phyloP scores from a whole-genome alignment of 2,113 vertebrate genomes.

The Polyodon spathula region DNA sequence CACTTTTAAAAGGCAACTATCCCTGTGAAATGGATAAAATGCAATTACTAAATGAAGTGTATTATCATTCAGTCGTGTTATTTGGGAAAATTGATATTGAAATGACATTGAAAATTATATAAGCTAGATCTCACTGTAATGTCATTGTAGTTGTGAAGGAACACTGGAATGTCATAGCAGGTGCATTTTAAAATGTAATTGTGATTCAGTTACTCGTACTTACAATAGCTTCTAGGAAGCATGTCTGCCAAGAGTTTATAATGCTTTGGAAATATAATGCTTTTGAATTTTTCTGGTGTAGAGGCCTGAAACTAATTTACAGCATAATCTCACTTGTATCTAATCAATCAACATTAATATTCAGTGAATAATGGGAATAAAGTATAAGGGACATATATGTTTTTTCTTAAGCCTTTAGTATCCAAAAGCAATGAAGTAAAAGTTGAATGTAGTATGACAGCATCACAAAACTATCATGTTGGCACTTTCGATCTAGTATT shows the following conservation, averaged over 20 bases:
- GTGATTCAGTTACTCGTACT: conserved; percentile 51
- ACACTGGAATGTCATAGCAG: conserved; percentile 62
- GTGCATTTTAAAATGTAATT: conserved; percentile 59
- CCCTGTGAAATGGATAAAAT: conserved; percentile 52
- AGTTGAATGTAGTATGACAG: background rate
- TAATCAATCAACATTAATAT: conserved; percentile 7
- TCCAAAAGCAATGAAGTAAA: background rate
- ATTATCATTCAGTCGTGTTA: conserved; percentile 62
- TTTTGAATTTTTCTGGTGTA: conserved; percentile 31
- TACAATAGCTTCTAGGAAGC: conserved; percentile 50
- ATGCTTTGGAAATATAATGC: too few species aligned
- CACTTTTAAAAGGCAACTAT: conserved; percentile 39
- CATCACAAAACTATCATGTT: background rate
- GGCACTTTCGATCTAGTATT: too few species aligned
- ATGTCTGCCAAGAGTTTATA: conserved; percentile 36
- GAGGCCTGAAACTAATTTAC: conserved; percentile 3
- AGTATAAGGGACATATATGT: background rate
- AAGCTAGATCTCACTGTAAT: conserved; percentile 57
- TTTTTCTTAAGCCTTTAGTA: background rate
- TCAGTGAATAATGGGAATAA: conserved; percentile 3
- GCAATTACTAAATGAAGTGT: conserved; percentile 67
- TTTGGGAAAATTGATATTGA: conserved; percentile 62
- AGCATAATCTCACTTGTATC: conserved; percentile 8
- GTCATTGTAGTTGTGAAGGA: conserved; percentile 68
- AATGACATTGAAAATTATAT: conserved; percentile 70